Percentiles rank a stretch among this genome's conserved stretches.
These are phyloP conservation scores for Urosaurus nigricauda DNA, from an alignment of 2,797 vertebrate species.

Conservation along the genomic window DNA sequence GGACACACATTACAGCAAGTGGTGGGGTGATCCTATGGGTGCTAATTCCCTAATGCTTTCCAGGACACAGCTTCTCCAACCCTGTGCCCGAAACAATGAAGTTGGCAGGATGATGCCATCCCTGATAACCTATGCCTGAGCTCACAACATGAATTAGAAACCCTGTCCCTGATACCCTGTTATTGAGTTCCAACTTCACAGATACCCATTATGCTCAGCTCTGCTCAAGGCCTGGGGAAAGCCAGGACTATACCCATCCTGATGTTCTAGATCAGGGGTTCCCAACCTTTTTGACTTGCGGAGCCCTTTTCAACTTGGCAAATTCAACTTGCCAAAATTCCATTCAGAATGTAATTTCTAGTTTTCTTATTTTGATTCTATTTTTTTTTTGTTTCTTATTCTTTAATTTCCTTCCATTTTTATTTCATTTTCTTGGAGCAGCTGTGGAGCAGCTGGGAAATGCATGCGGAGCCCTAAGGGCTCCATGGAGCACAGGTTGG, in stretches of 20 bases:
- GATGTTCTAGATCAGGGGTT: neutral
- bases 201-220: neutral
- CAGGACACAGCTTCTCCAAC: neutral
- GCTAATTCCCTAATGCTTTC: too few species aligned
- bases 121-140: neutral
- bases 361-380: too few species aligned
- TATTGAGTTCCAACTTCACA: constrained; percentile 1
- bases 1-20: neutral
- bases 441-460: too few species aligned
- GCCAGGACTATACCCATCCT: too few species aligned
- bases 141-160: neutral
- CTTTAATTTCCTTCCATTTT: too few species aligned
- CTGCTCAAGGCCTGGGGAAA: neutral
- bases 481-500: too few species aligned
- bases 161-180: constrained; percentile 40
- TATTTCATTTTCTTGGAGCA: neutral
- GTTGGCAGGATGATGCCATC: neutral
- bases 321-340: too few species aligned
- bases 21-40: neutral
- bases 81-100: neutral
- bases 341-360: too few species aligned
- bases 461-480: too few species aligned
- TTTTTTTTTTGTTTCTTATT: too few species aligned
- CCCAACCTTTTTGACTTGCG: too few species aligned
- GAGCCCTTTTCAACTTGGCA: too few species aligned